Evolutionary conservation across 2,113 vertebrate genomes (phyloP).

Genomic region (Myocastor coypus): DNA sequence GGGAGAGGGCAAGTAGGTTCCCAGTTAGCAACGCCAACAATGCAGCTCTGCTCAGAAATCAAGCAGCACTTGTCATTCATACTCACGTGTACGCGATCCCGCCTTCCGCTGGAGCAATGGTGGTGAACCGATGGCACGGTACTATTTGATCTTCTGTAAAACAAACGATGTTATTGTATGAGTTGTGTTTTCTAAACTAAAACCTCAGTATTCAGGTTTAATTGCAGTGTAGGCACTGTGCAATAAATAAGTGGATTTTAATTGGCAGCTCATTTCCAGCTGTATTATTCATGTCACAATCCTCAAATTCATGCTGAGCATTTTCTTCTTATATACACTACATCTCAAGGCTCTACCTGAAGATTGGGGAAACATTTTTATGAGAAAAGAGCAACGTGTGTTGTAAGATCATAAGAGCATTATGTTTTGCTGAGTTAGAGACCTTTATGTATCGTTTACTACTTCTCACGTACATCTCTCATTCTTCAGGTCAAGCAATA

Average conservation of each 20-base stretch:
- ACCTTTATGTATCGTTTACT: neutral
- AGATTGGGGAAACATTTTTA: neutral
- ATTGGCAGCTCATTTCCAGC: neutral
- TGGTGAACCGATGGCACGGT: neutral
- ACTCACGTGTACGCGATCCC: neutral
- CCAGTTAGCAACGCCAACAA: neutral
- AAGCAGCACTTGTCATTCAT: neutral
- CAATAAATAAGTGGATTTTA: neutral
- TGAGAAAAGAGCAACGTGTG: neutral
- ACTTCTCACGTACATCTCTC: neutral
- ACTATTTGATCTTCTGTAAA: neutral
- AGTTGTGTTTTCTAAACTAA: neutral
- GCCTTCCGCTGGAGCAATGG: neutral
- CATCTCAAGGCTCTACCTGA: conserved; percentile 6
- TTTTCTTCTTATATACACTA: conserved; percentile 7
- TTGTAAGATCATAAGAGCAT: neutral
- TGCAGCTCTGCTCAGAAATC: neutral
- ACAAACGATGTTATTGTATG: neutral
- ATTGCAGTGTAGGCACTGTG: neutral
- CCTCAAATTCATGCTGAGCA: neutral
- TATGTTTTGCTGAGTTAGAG: neutral
- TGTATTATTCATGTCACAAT: conserved; percentile 21
- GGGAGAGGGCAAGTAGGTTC: neutral
- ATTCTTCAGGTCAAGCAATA: neutral
- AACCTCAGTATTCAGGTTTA: neutral